Conservation (phyloP, 2,797 vertebrate species). For the Clamator glandarius region DNA sequence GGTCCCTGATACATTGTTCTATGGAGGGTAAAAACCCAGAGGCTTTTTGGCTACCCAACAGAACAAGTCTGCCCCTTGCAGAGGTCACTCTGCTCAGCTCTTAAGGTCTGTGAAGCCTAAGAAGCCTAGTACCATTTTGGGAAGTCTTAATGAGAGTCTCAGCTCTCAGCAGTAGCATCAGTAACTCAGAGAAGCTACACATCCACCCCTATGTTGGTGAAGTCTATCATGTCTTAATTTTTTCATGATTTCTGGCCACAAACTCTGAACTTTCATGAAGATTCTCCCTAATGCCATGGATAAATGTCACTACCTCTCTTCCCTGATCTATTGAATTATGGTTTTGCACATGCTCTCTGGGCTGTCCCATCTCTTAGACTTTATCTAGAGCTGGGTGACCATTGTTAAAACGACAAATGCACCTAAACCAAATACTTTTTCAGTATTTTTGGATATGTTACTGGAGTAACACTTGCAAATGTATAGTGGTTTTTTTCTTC, state of each 20-base stretch:
- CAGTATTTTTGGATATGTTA: background rate
- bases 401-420: background rate
- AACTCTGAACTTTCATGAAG: background rate
- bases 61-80: background rate
- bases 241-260: background rate
- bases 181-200: background rate
- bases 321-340: background rate
- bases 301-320: background rate
- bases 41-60: background rate
- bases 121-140: background rate
- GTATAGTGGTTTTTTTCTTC: background rate
- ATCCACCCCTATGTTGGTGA: accelerated
- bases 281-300: background rate
- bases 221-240: background rate
- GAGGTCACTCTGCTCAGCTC: background rate
- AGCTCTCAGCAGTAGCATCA: background rate
- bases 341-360: background rate
- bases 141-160: background rate
- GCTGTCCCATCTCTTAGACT: background rate
- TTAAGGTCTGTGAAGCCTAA: background rate
- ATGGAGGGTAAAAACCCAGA: background rate
- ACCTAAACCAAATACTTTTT: background rate
- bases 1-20: background rate
- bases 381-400: background rate
- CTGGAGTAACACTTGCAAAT: background rate